Conservation (phyloP, 2,113 vertebrate species). For the Peromyscus polionotus region DNA sequence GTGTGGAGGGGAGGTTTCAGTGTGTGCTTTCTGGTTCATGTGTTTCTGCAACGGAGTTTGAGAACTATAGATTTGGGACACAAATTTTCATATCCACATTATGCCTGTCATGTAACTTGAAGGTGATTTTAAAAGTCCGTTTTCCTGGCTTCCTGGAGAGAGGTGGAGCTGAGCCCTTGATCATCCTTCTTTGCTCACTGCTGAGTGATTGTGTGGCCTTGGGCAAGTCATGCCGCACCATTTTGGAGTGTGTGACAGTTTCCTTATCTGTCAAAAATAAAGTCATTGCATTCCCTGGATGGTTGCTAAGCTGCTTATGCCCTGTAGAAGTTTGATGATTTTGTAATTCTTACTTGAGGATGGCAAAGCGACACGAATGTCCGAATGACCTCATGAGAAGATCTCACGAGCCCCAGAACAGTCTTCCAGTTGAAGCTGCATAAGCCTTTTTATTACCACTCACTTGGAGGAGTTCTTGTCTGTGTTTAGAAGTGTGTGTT, state of each 20-base stretch:
- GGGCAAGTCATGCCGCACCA: conserved; percentile 43
- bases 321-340: conserved; percentile 26
- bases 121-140: neutral
- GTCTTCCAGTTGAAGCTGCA: conserved; percentile 31
- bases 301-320: neutral
- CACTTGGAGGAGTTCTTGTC: conserved; percentile 66
- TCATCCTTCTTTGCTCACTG: neutral
- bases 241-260: neutral
- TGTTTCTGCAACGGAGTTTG: neutral
- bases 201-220: conserved; percentile 55
- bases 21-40: neutral
- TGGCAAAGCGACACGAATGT: neutral
- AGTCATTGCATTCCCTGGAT: conserved; percentile 13
- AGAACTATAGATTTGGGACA: neutral
- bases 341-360: conserved; percentile 15
- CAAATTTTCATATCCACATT: neutral
- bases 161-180: neutral
- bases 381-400: neutral
- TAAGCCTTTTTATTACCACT: conserved; percentile 51
- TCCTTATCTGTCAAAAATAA: conserved; percentile 54
- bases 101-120: neutral
- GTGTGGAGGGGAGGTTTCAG: neutral
- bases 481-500: conserved; percentile 77
- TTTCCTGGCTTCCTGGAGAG: neutral
- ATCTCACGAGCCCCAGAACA: conserved; percentile 28